Percentiles rank a stretch among this genome's conserved stretches.
Evolutionary conservation across 2,797 vertebrate genomes (phyloP).

Genomic region (Triplophysa yarkandensis): DNA sequence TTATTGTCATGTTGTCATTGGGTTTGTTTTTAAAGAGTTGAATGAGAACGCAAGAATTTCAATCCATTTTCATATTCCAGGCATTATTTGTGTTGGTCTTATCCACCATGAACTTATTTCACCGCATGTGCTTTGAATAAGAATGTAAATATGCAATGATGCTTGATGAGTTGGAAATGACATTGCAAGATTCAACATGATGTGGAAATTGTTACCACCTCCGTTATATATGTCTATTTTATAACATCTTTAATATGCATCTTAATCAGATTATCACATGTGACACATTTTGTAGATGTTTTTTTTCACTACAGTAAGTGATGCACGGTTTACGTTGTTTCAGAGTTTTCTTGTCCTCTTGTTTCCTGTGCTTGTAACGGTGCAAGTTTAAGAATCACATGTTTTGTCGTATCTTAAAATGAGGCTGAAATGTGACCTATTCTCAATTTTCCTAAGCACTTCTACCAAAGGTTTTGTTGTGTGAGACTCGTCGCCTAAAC

Average conservation of each 20-base stretch:
- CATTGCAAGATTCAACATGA: too few relatives aligned
- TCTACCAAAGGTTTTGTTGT: neutral
- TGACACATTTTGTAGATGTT: too few relatives aligned
- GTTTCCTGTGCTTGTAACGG: neutral
- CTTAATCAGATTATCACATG: too few relatives aligned
- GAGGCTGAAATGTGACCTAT: neutral
- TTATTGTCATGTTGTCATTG: neutral
- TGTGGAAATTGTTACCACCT: too few relatives aligned
- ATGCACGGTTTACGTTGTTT: neutral
- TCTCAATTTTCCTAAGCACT: neutral
- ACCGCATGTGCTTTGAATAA: neutral
- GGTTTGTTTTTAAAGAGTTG: neutral
- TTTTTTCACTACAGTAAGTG: neutral
- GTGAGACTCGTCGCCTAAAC: constrained; percentile 7
- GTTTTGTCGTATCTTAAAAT: neutral
- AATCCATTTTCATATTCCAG: neutral
- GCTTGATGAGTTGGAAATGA: neutral
- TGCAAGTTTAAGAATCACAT: neutral
- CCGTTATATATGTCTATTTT: too few relatives aligned
- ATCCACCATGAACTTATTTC: neutral
- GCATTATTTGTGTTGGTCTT: neutral
- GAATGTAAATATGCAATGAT: neutral
- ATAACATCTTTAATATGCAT: too few relatives aligned
- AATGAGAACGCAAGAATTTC: neutral
- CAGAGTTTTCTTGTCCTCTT: neutral